Base-by-base conservation (phyloP, 92 coral and sea anemone species). In the Bergia sp. region DNA sequence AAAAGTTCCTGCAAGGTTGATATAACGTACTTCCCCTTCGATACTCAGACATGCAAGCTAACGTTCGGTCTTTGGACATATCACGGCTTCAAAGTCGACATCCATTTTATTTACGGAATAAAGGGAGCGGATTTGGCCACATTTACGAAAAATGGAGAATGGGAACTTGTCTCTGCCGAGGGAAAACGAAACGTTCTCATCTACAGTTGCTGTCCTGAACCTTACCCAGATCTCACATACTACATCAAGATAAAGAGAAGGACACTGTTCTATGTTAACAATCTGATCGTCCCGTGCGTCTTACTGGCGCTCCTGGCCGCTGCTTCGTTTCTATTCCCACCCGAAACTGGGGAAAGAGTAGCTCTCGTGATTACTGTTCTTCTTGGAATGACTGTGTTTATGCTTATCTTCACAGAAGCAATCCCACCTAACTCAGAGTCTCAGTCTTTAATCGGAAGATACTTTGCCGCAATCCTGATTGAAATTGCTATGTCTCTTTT, bases 281-380 rank as follows among this genome's bases (percentile, higher is more conserved):
- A 97, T 37, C 87, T 97, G 73, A 91, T 97, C 71, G 79, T 97
- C 4, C 99, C 99, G 2, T 97, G 99, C 69, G 80, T 97, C 16
- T 90, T 97, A 55, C 90, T 97, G 79, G 99, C 96, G 44, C 89
- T 92, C 45, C 90, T 97, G 44, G 96, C 98, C 23, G 92, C 93
- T 37, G 86, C 90, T 10, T 92, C 99, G 7, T 97, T 97, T 85
- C 88, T 95, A 45, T 94, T 97, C 58, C 99, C 99, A 79, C 99
- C 99, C 47, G 97, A 97, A 88, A 94, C 99, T 44, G 99, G 99
- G 50, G 99, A 97, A 80, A 88, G 99, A 82, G 95, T 97, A 50
- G 96, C 99, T 20, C 92, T 97, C 20, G 98, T 96, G 78, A 92
- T 97, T 78, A 97, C 99, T 5, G 95, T 96, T 57, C 92, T 95